Percentiles rank a stretch among this genome's conserved stretches.
These are phyloP conservation scores for Phalera bucephala DNA, from an alignment of 2,888 invertebrate species.

Conservation along the genomic window DNA sequence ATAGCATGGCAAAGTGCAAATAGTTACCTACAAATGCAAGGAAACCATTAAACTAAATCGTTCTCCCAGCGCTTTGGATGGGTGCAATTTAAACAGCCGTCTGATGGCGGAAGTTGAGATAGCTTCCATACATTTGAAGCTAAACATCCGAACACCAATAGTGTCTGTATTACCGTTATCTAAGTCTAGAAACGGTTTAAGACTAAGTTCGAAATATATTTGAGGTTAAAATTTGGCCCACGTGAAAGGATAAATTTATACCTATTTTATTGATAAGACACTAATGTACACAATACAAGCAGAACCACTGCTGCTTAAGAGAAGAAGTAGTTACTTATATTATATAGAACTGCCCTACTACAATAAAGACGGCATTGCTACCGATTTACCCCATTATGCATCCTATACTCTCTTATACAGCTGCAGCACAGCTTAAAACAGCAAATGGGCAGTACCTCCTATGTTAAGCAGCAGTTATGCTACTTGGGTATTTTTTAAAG, in stretches of 20 bases:
- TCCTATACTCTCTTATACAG: too few relatives aligned
- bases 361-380: too few relatives aligned
- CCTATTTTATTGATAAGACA: too few relatives aligned
- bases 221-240: constrained; percentile 16
- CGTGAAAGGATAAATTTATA: constrained; percentile 2
- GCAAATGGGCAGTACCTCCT: too few relatives aligned
- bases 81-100: not conserved
- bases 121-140: constrained; percentile 21
- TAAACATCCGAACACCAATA: constrained; percentile 14
- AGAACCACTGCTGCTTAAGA: too few relatives aligned
- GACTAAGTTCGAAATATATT: constrained; percentile 38
- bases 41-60: not conserved
- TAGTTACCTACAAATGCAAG: not conserved
- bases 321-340: too few relatives aligned
- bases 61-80: not conserved
- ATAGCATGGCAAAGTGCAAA: not conserved
- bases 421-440: too few relatives aligned
- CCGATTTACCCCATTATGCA: too few relatives aligned
- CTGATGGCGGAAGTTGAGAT: constrained; percentile 9
- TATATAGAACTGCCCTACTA: too few relatives aligned
- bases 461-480: too few relatives aligned
- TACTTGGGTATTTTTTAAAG: too few relatives aligned
- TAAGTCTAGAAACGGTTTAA: constrained; percentile 21
- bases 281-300: too few relatives aligned
- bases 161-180: constrained; percentile 22